Evolutionary conservation across 2,113 vertebrate species (phyloP).

Genomic region (Campylomormyrus tamandua): DNA sequence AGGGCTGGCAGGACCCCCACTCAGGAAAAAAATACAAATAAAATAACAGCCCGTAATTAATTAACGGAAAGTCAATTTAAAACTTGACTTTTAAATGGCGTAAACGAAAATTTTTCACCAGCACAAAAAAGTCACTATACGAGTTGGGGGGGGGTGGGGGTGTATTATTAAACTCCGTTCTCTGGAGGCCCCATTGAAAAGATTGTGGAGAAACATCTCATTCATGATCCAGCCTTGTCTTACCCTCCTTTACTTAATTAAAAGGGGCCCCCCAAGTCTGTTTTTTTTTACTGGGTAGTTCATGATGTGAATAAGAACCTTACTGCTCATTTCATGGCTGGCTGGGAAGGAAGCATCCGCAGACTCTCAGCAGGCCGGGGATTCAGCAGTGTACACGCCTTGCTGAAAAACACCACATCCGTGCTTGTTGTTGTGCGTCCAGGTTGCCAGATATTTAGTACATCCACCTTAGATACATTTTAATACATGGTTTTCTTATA

Average conservation of each 20-base stretch:
- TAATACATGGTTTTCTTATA: neutral
- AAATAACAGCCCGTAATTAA: neutral
- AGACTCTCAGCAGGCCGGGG: constrained; percentile 26
- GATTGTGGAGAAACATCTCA: constrained; percentile 34
- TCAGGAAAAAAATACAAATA: neutral
- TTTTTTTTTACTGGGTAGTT: constrained; percentile 55
- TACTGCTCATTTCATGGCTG: constrained; percentile 48
- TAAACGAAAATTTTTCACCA: neutral
- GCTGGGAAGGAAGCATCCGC: constrained; percentile 32
- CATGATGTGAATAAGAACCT: constrained; percentile 51
- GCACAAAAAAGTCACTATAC: neutral
- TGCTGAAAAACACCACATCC: neutral
- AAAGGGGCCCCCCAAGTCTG: constrained; percentile 45
- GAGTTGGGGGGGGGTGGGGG: neutral
- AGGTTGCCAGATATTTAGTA: neutral
- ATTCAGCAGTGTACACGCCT: constrained; percentile 14
- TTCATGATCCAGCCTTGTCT: constrained; percentile 33
- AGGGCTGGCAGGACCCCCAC: neutral
- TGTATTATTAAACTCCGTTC: neutral
- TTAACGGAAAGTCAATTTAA: neutral
- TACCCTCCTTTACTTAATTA: constrained; percentile 51
- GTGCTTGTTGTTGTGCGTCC: neutral
- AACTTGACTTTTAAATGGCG: constrained; percentile 2
- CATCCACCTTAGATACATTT: neutral
- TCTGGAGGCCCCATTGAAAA: constrained; percentile 33